Evolutionary conservation across 2,797 vertebrate species (phyloP).

Genomic region (Bradypodion pumilum): DNA sequence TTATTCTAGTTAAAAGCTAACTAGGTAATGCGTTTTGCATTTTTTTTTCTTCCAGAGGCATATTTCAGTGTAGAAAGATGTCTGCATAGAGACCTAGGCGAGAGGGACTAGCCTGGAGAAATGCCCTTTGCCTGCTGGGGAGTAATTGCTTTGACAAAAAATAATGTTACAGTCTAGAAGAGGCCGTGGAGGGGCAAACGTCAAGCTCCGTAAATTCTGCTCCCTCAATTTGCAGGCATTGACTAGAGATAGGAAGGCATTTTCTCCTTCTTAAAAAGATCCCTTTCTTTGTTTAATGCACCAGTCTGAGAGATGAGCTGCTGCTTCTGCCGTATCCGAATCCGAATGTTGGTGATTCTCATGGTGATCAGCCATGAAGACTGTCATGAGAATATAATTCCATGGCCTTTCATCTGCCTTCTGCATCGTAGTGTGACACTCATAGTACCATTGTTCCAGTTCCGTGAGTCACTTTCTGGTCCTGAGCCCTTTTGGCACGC

Average conservation of each 20-base stretch:
- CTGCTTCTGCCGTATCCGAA: no score
- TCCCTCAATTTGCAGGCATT: conserved; percentile 11
- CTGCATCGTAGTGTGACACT: no score
- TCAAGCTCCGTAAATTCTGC: conserved; percentile 1
- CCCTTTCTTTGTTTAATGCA: no score
- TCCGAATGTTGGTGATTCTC: no score
- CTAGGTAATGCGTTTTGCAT: conserved; percentile 8
- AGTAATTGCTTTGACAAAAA: neutral
- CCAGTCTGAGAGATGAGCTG: no score
- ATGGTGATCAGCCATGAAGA: no score
- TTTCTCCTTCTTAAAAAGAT: neutral
- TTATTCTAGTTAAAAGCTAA: neutral
- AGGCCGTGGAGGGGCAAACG: neutral
- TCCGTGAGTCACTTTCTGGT: no score
- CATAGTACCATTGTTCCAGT: no score
- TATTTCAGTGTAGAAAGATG: neutral
- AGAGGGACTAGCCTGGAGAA: conserved; percentile 24
- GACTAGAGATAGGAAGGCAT: neutral
- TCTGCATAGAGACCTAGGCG: neutral
- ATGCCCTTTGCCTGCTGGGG: neutral
- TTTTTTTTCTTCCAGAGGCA: neutral
- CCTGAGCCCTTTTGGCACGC: no score
- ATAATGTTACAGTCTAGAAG: neutral
- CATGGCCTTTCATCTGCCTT: no score
- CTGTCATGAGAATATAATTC: no score